Evolutionary conservation across 35 echinoderm and acorn worm genomes (phyloP).

Genomic region (Heliocidaris erythrogramma): DNA sequence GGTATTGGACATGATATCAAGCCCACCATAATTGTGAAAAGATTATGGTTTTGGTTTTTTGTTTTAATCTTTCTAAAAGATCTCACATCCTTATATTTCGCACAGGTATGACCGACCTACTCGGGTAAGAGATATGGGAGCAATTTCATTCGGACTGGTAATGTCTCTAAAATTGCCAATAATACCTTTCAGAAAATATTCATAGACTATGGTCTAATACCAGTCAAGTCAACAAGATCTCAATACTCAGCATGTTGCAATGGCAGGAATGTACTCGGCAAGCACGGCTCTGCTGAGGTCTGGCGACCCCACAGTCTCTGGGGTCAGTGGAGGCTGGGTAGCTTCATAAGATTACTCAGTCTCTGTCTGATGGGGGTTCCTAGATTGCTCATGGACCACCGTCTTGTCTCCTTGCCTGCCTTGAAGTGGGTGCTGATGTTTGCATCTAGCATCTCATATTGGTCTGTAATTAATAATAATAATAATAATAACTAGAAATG

Average conservation of each 20-base stretch:
- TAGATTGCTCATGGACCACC: neutral
- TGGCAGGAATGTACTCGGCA: neutral
- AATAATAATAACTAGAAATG: too few relatives aligned
- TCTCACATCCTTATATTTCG: too few relatives aligned
- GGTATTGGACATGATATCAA: too few relatives aligned
- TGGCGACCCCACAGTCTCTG: neutral
- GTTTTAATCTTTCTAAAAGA: too few relatives aligned
- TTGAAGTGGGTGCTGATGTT: slow-evolving; percentile 40
- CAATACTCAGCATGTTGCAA: neutral
- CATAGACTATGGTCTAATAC: too few relatives aligned
- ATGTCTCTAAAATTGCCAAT: too few relatives aligned
- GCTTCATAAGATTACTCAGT: slow-evolving; percentile 33
- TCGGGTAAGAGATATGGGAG: too few relatives aligned
- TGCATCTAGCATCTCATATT: slow-evolving; percentile 26
- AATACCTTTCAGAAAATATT: too few relatives aligned
- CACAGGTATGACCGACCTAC: too few relatives aligned
- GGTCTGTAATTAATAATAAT: neutral
- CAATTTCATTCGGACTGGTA: too few relatives aligned
- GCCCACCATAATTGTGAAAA: too few relatives aligned
- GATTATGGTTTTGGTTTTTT: too few relatives aligned
- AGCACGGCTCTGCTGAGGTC: neutral
- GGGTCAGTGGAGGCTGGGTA: neutral
- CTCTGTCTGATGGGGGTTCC: slow-evolving; percentile 29
- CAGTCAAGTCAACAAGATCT: neutral
- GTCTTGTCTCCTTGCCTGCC: neutral